A percentile compares a stretch with the other conserved stretches of the same genome.
Conservation (phyloP, 2,888 invertebrate species). For the Frankliniella intonsa region DNA sequence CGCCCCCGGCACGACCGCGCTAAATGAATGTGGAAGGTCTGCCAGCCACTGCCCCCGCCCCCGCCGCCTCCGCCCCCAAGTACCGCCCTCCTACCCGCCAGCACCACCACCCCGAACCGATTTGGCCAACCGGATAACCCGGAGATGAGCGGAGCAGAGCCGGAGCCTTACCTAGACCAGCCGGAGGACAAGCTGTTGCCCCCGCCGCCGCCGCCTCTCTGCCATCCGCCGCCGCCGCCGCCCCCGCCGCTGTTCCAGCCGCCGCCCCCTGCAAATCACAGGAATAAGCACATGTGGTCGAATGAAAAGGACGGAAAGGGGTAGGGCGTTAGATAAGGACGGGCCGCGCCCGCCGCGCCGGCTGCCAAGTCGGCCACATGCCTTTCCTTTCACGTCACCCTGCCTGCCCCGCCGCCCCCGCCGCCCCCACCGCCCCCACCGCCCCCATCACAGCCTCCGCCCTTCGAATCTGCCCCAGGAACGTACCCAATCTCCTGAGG, state of each 20-base stretch:
- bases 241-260: slow-evolving; percentile 4
- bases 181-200: slow-evolving; percentile 9
- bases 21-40: not conserved
- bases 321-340: not conserved
- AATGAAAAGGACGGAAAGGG: not conserved
- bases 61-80: too few relatives aligned
- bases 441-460: too few relatives aligned
- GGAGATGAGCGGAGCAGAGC: not conserved
- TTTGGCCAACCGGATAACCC: too few relatives aligned
- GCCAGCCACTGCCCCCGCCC: too few relatives aligned
- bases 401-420: too few relatives aligned
- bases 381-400: too few relatives aligned
- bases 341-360: not conserved
- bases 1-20: not conserved
- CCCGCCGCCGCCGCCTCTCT: not conserved
- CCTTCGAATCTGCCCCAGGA: too few relatives aligned
- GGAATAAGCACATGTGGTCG: not conserved
- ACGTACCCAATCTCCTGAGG: too few relatives aligned
- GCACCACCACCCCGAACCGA: too few relatives aligned
- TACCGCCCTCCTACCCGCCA: too few relatives aligned
- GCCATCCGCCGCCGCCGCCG: not conserved
- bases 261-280: not conserved
- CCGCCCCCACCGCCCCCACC: too few relatives aligned
- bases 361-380: not conserved
- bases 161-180: not conserved